Percentiles rank a stretch among this genome's conserved stretches.
These are phyloP conservation scores for Acronicta alni DNA, from an alignment of 2,888 invertebrate genomes.

Conservation along the genomic window DNA sequence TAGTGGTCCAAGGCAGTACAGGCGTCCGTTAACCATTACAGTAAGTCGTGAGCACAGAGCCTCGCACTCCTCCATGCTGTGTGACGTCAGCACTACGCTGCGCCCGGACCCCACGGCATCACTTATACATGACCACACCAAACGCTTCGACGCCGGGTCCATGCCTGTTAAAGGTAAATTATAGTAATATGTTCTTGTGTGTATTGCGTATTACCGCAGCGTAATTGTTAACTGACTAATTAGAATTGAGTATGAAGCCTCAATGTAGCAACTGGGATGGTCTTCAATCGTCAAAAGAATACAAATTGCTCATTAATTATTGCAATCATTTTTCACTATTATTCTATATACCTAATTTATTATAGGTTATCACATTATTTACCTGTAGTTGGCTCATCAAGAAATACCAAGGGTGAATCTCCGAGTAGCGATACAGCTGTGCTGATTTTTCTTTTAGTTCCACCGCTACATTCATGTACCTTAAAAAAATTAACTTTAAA, in stretches of 20 bases:
- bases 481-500: slow-evolving; percentile 43
- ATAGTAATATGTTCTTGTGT: not conserved
- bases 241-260: too few species aligned
- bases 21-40: slow-evolving; percentile 93
- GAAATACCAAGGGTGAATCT: slow-evolving; percentile 91
- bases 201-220: too few species aligned
- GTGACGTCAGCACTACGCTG: slow-evolving; percentile 91
- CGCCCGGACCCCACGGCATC: slow-evolving; percentile 90
- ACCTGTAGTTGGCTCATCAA: slow-evolving; percentile 91
- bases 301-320: too few species aligned
- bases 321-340: too few species aligned
- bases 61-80: slow-evolving; percentile 95
- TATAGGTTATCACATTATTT: slow-evolving; percentile 54
- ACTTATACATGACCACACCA: slow-evolving; percentile 93
- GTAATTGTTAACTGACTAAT: too few species aligned
- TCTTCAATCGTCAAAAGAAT: too few species aligned
- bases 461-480: slow-evolving; percentile 91
- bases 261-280: too few species aligned
- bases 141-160: slow-evolving; percentile 94
- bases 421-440: slow-evolving; percentile 92
- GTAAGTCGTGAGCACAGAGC: slow-evolving; percentile 94
- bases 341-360: not conserved
- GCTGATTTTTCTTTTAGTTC: slow-evolving; percentile 93
- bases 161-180: slow-evolving; percentile 87
- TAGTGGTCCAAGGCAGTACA: slow-evolving; percentile 92